Evolutionary conservation across 2,113 vertebrate species (phyloP).

Genomic region (Pituophis catenifer): DNA sequence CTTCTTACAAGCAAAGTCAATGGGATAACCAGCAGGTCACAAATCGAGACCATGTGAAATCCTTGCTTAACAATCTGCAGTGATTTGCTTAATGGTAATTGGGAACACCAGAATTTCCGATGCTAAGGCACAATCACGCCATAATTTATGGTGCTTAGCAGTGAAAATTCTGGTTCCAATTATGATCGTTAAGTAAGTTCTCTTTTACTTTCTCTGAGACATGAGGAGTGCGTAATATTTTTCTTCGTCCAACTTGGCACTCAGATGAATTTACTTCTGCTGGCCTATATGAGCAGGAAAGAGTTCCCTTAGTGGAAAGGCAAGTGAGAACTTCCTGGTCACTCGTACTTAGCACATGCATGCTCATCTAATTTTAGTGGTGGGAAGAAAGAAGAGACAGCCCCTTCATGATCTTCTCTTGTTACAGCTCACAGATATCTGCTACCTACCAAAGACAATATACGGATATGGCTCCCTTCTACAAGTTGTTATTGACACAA

Average conservation of each 20-base stretch:
- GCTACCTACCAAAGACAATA: slow-evolving; percentile 12
- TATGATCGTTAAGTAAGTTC: background rate
- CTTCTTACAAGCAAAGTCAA: background rate
- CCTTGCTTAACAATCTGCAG: background rate
- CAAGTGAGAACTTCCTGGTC: background rate
- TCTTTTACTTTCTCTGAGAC: background rate
- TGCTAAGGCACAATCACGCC: background rate
- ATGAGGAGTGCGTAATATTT: background rate
- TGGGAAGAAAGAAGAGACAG: background rate
- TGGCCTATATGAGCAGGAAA: background rate
- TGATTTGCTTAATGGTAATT: background rate
- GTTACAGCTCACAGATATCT: background rate
- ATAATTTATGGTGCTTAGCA: background rate
- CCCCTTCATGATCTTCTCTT: background rate
- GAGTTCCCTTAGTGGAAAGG: background rate
- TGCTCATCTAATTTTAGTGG: background rate
- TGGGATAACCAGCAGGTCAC: background rate
- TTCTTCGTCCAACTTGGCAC: background rate
- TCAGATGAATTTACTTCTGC: background rate
- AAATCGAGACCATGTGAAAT: background rate
- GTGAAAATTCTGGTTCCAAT: background rate
- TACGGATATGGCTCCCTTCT: slow-evolving; percentile 23
- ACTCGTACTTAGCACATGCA: background rate
- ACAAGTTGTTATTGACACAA: slow-evolving; percentile 4
- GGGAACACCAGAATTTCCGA: background rate